These are phyloP conservation scores for Drosophila albomicans DNA, from an alignment of 1,140 invertebrate species.

Conservation along the genomic window DNA sequence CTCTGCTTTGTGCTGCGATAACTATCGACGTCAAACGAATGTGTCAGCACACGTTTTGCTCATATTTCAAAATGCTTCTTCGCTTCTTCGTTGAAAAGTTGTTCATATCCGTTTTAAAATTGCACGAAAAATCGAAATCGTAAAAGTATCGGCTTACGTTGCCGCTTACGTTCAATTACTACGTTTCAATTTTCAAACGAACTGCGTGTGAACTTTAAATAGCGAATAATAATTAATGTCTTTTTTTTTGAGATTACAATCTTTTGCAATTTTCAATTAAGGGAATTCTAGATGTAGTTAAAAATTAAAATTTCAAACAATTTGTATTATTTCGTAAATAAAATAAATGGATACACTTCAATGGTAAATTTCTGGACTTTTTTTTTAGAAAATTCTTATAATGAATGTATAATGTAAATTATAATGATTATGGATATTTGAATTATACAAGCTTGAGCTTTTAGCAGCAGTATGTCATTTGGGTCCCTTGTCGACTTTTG, in stretches of 20 bases:
- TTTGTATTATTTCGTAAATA: too few species aligned
- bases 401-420: too few species aligned
- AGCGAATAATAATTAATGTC: slow-evolving; percentile 20
- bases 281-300: too few species aligned
- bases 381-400: too few species aligned
- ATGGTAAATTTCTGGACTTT: too few species aligned
- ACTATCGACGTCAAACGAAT: slow-evolving; percentile 57
- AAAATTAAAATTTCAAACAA: too few species aligned
- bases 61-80: slow-evolving; percentile 70
- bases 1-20: slow-evolving; percentile 50
- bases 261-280: too few species aligned
- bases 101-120: slow-evolving; percentile 76
- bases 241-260: too few species aligned
- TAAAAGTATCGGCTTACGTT: slow-evolving; percentile 46
- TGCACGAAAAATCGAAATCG: slow-evolving; percentile 16
- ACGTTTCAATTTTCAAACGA: slow-evolving; percentile 8
- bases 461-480: slow-evolving; percentile 21
- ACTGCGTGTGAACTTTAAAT: slow-evolving; percentile 18
- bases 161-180: slow-evolving; percentile 4
- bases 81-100: slow-evolving; percentile 43
- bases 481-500: slow-evolving; percentile 23
- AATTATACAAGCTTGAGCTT: background rate
- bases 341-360: too few species aligned
- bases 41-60: slow-evolving; percentile 73
- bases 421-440: background rate